Conservation (phyloP, 2,888 invertebrate species). For the Pristionchus entomophagus region DNA sequence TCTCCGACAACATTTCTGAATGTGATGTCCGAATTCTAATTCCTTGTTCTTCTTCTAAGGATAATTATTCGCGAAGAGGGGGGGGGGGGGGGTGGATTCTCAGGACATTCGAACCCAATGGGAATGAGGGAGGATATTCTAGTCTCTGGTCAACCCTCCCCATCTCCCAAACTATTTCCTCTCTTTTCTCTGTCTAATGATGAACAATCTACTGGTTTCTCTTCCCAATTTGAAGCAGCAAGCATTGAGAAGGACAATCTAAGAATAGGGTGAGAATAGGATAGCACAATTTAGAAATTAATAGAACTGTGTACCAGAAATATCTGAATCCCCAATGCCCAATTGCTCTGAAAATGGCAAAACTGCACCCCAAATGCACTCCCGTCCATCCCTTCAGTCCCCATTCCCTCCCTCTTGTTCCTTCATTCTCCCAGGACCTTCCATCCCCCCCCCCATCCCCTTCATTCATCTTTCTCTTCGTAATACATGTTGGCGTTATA, state of each 20-base stretch:
- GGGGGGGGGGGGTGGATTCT: background rate
- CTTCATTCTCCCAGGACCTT: background rate
- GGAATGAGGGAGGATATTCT: constrained; percentile 9
- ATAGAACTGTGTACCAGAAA: too few species aligned
- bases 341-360: too few species aligned
- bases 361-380: background rate
- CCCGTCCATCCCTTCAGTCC: background rate
- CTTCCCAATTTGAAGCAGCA: background rate
- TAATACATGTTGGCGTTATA: background rate
- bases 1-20: background rate
- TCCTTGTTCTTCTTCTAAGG: background rate
- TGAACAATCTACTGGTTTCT: background rate
- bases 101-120: constrained; percentile 1
- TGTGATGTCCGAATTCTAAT: background rate
- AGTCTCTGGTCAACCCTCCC: background rate
- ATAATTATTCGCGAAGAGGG: background rate
- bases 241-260: background rate
- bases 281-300: too few species aligned
- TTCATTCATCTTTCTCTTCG: background rate
- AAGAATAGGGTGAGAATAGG: background rate
- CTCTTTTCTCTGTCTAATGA: background rate
- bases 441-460: background rate
- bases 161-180: background rate
- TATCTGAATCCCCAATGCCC: too few species aligned
- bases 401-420: background rate